phyloP scores from a whole-genome alignment of 2,888 invertebrate species.

The Cheilosia soror region DNA sequence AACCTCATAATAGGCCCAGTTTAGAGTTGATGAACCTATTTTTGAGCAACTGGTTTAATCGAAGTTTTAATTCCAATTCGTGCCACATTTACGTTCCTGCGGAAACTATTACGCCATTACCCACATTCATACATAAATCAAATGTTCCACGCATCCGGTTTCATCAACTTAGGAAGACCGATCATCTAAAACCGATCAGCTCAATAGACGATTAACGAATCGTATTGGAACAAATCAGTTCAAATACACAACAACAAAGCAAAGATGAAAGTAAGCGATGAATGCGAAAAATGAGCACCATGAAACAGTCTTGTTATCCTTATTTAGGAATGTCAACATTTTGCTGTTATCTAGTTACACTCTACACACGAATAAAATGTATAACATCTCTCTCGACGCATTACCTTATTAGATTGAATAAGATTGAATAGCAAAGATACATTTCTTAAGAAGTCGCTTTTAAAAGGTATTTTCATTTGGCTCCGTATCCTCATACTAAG shows the following conservation, averaged over 20 bases:
- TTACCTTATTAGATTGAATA: neutral
- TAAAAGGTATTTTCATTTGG: neutral
- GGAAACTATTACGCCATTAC: too few species aligned
- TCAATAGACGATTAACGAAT: too few species aligned
- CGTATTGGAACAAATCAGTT: neutral
- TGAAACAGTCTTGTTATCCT: neutral
- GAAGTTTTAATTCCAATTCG: too few species aligned
- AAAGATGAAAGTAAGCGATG: neutral
- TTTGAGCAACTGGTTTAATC: too few species aligned
- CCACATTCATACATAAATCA: too few species aligned
- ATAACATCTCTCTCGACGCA: neutral
- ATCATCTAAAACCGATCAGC: neutral
- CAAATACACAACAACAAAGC: neutral
- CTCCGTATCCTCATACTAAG: constrained; percentile 3
- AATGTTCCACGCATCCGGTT: too few species aligned
- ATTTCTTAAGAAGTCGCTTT: constrained; percentile 6
- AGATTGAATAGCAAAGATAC: neutral
- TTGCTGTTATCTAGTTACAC: neutral
- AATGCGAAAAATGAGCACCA: neutral
- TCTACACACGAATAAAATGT: neutral
- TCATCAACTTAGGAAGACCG: too few species aligned
- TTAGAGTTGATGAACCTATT: too few species aligned
- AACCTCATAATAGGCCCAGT: too few species aligned
- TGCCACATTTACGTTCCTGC: too few species aligned
- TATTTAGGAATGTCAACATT: constrained; percentile 11